Base-by-base conservation (phyloP, 2,888 invertebrate species). In the Melanostoma scalare region DNA sequence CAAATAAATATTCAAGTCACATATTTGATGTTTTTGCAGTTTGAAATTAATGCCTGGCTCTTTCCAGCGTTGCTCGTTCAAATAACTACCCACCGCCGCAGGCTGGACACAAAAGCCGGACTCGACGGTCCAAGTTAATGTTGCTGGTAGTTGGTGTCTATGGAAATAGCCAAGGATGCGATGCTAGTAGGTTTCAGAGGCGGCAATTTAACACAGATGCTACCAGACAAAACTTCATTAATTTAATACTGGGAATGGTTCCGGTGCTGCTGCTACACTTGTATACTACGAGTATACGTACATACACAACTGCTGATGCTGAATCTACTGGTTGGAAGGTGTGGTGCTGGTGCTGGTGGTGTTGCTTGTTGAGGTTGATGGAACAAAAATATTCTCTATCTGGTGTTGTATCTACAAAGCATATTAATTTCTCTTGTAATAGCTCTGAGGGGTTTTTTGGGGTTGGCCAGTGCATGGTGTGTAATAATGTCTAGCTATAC, bases 141-240 rank as follows among this genome's bases (percentile, higher is more conserved):
- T 20, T 9, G 36, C 38, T 56, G 46, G 35, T 82, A 55, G 68
- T 61, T 56, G 50, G 38, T 63, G 58, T 82, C 80, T 71, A 58
- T 72, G 44, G 67, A 40, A 40, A 44, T 69, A 53, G 58, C 58
- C 30, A 68, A 30, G 60, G 10, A 50, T 42, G 20, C 20, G 20
- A 56, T 38, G 61, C 36, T 36, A 40, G 46, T 65, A 46, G 44
- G 60, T 71, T 82, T 53, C 68, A 74, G 71, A 38, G 68, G 76
- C 72, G 63, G 82, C 85, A 74, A 85, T 85, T 82, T 77, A 74
- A 73, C 74, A 73, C 85, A 85, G 85, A 77, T 85, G 85, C 85
- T 85, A 68, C 77, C 69, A 74, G 73, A 79, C 85, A 85, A 85
- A 85, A 85, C 84, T 85, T 85, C 85, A 85, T 85, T 85, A 85